Evolutionary conservation across 2,888 invertebrate species (phyloP), one percentile per base, ranked within the genome.

Genomic region (Drosophila hawaiiensis): DNA sequence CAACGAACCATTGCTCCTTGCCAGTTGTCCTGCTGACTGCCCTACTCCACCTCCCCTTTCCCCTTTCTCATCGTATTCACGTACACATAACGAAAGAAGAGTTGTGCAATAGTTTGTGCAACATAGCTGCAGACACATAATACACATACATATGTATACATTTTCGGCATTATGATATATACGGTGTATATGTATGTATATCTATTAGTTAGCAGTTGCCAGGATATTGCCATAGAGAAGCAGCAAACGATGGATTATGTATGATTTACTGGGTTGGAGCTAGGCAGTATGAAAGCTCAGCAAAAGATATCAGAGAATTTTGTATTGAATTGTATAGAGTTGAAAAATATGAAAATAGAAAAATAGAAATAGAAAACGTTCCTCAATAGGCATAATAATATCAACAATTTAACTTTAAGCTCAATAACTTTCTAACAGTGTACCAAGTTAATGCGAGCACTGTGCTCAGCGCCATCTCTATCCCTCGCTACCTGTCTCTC

Each of bases 21-120:
- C 63, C 64, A 31, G 61, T 61, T 69, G 62, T 73, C 72, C 76
- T 71, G 75, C 63, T 65, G 28, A 6, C 22, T 6, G 22, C 12
- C 6, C 9, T 31, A 31, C 31, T 31, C 9, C 31, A 0, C 0
- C 31, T 31, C 2, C 9, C 31, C 41, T 22, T 33, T 9, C 35
- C 12, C n/a, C n/a, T 9, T 47, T n/a, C 55, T 1, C 28, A 28
- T 22, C 1, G 39, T 29, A 41, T 55, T 25, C 69, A 60, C 55
- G 53, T 59, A 69, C 79, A 78, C 75, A 59, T 67, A 73, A 75
- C 72, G 52, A 74, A 68, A 73, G 69, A 74, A 83, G 79, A 85
- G 88, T 76, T 76, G 76, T 76, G 78, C 67, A 78, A 78, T 66
- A 78, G 77, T 78, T 87, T 87, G 75, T 84, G 82, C 85, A 85